Evolutionary conservation across 2,797 vertebrate genomes (phyloP).

Genomic region (Enteromius afrohamiltoni): DNA sequence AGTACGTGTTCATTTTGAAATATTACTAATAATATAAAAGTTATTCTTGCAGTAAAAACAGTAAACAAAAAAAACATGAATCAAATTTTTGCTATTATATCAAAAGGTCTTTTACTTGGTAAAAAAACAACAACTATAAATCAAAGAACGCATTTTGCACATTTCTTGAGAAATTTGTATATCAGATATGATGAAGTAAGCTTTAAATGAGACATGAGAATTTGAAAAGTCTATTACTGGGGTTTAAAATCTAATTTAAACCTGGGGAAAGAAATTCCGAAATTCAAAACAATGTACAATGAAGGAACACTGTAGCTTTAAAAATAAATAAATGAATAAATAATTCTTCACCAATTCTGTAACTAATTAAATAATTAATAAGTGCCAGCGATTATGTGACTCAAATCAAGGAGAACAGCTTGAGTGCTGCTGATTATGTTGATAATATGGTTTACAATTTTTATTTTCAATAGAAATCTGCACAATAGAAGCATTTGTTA

Average conservation of each 20-base stretch:
- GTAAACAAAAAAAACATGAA: background rate
- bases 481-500: background rate
- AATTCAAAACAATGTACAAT: background rate
- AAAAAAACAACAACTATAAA: too few relatives aligned
- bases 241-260: background rate
- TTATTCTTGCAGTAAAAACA: background rate
- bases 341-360: background rate
- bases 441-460: background rate
- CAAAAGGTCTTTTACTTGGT: background rate
- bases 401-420: background rate
- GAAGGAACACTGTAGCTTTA: background rate
- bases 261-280: background rate
- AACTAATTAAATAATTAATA: background rate
- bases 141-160: too few relatives aligned
- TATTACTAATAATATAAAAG: background rate
- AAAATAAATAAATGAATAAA: background rate
- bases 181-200: too few relatives aligned
- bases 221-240: background rate
- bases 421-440: background rate
- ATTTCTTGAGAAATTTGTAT: too few relatives aligned
- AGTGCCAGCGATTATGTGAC: background rate
- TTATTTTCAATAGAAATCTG: background rate
- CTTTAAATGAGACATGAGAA: background rate
- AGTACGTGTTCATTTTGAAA: background rate
- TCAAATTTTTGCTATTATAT: background rate